phyloP scores from a whole-genome alignment of 2,888 invertebrate species.

The Brachynemurus nebulosus region DNA sequence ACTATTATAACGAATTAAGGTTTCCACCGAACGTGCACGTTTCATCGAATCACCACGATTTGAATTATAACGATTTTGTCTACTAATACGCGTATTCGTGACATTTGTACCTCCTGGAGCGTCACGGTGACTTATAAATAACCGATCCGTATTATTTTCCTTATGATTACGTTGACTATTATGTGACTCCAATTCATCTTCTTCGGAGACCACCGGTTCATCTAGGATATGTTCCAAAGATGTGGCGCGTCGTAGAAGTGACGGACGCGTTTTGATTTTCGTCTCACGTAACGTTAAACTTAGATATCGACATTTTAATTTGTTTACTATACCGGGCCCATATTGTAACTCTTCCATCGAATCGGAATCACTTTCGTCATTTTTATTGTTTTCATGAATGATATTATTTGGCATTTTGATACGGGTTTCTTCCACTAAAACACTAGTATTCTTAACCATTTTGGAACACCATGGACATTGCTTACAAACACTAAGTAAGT shows the following conservation, averaged over 20 bases:
- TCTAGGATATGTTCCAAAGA: conserved; percentile 76
- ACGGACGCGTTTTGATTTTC: conserved; percentile 45
- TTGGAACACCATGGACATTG: conserved; percentile 27
- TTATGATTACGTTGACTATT: too few species aligned
- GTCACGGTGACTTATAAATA: background rate
- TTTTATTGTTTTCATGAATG: conserved; percentile 17
- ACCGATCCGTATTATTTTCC: conserved; percentile 11
- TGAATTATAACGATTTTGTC: background rate
- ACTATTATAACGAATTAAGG: conserved; percentile 52
- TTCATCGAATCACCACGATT: conserved; percentile 52
- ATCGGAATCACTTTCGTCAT: conserved; percentile 36
- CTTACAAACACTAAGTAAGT: background rate
- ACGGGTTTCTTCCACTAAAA: conserved; percentile 23
- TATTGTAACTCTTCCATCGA: conserved; percentile 70
- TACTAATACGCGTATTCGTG: background rate
- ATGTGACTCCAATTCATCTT: too few species aligned
- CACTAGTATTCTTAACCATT: conserved; percentile 36
- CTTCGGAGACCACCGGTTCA: conserved; percentile 36
- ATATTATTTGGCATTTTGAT: conserved; percentile 17
- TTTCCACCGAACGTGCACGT: conserved; percentile 75
- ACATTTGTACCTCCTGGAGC: background rate
- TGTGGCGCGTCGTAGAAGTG: conserved; percentile 62
- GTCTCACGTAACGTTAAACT: conserved; percentile 71
- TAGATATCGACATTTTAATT: conserved; percentile 73
- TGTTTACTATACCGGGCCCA: conserved; percentile 84